Evolutionary conservation across 2,113 vertebrate genomes (phyloP).

Genomic region (Lophotis ruficrista): DNA sequence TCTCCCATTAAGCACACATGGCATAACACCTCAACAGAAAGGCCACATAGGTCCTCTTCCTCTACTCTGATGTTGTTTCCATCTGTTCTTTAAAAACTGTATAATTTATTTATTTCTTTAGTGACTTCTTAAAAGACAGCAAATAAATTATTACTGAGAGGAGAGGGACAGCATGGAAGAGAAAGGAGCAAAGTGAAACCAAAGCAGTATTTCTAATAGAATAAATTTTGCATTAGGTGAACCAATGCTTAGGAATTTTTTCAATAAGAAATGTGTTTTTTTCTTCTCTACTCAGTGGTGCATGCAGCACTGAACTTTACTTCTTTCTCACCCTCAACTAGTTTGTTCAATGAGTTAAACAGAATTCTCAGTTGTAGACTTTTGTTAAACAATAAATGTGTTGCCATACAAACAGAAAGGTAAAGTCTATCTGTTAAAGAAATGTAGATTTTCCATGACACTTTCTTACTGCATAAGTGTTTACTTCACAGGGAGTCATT

Average conservation of each 20-base stretch:
- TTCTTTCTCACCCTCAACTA: not conserved
- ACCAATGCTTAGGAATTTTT: not conserved
- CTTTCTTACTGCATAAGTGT: not conserved
- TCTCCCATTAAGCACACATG: not conserved
- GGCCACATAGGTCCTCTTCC: not conserved
- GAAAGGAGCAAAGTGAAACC: not conserved
- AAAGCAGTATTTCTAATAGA: not conserved
- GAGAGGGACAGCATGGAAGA: not conserved
- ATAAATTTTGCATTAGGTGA: not conserved
- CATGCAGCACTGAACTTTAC: not conserved
- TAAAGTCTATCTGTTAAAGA: not conserved
- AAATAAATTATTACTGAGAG: not conserved
- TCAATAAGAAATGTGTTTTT: not conserved
- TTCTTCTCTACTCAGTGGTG: not conserved
- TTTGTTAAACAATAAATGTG: too few species aligned
- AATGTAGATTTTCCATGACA: not conserved
- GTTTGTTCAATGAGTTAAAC: not conserved
- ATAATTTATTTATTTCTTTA: not conserved
- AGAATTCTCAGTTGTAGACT: not conserved
- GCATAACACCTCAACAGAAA: not conserved
- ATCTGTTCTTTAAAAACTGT: not conserved
- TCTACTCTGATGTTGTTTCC: not conserved
- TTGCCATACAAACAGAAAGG: not conserved
- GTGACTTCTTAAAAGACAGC: not conserved
- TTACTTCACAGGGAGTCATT: not conserved